These are phyloP conservation scores for Atractosteus spatula DNA, from an alignment of 2,113 vertebrate species.

Conservation along the genomic window DNA sequence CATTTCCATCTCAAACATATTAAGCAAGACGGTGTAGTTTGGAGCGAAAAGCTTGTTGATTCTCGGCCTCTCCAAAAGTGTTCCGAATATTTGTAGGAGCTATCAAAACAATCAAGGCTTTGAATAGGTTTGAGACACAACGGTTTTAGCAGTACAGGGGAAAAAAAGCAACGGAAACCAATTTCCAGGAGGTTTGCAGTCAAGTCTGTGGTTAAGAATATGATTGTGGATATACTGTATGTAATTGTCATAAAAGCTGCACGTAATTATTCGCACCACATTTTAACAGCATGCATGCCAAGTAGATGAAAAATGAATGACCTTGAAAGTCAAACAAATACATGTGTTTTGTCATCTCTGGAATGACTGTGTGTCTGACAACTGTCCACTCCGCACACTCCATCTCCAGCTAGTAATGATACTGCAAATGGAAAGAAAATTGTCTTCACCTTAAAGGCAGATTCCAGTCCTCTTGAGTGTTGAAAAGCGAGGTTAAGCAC, in stretches of 20 bases:
- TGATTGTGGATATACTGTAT: not conserved
- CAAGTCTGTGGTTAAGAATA: not conserved
- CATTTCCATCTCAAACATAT: slow-evolving; percentile 66
- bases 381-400: slow-evolving; percentile 52
- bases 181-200: not conserved
- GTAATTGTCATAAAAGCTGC: not conserved
- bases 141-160: not conserved
- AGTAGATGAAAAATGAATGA: slow-evolving; percentile 47
- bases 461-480: slow-evolving; percentile 66
- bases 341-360: slow-evolving; percentile 49
- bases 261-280: slow-evolving; percentile 4
- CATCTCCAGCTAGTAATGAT: slow-evolving; percentile 66
- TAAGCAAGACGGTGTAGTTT: slow-evolving; percentile 60
- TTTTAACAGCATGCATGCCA: slow-evolving; percentile 24
- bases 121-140: not conserved
- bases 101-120: slow-evolving; percentile 23
- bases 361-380: slow-evolving; percentile 60
- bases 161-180: slow-evolving; percentile 2
- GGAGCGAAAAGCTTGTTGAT: slow-evolving; percentile 56
- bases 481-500: slow-evolving; percentile 70
- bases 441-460: slow-evolving; percentile 71
- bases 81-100: slow-evolving; percentile 64
- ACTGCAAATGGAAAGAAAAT: slow-evolving; percentile 70
- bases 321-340: slow-evolving; percentile 60
- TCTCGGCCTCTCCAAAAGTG: slow-evolving; percentile 59